phyloP scores from a whole-genome alignment of 2,888 invertebrate genomes.

The Cataglyphis livida region DNA sequence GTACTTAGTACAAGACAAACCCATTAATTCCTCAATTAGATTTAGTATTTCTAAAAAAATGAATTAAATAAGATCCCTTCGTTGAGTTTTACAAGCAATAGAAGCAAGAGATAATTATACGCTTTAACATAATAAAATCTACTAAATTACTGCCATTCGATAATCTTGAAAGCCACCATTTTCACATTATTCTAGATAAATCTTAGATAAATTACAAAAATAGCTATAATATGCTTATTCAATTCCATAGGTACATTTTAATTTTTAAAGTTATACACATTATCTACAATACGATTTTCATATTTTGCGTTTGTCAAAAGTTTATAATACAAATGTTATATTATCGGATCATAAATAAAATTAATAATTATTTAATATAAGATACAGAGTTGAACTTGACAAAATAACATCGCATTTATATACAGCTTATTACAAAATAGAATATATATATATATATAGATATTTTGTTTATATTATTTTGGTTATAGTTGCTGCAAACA shows the following conservation, averaged over 20 bases:
- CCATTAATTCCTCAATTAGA: constrained; percentile 23
- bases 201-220: constrained; percentile 20
- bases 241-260: not conserved
- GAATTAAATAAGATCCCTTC: constrained; percentile 3
- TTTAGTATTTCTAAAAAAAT: constrained; percentile 12
- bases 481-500: not conserved
- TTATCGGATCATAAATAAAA: not conserved
- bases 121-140: constrained; percentile 13
- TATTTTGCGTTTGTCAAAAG: not conserved
- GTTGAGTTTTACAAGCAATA: constrained; percentile 21
- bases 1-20: constrained; percentile 20
- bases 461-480: not conserved
- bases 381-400: not conserved
- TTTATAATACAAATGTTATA: not conserved
- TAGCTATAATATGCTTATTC: constrained; percentile 8
- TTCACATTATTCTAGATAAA: not conserved
- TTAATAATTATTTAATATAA: constrained; percentile 12
- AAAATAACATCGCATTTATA: not conserved
- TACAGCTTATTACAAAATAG: not conserved
- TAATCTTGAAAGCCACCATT: constrained; percentile 26
- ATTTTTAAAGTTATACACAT: not conserved
- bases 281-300: not conserved
- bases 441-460: not conserved
- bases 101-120: not conserved
- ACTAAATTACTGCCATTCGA: not conserved